These are phyloP conservation scores for Polia nebulosa DNA, from an alignment of 2,888 invertebrate genomes.

Conservation along the genomic window DNA sequence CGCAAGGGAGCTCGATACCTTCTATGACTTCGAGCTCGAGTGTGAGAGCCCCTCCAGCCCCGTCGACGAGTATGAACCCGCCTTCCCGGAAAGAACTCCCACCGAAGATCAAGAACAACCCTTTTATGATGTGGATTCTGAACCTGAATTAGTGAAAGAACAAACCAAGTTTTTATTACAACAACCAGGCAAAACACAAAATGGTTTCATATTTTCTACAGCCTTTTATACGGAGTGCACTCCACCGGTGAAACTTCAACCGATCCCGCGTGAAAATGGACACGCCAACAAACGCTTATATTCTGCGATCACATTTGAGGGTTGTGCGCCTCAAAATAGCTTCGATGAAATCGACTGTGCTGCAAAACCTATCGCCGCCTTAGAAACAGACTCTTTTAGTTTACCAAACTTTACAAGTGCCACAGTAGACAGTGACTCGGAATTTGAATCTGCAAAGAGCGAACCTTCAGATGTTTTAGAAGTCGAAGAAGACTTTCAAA, in stretches of 20 bases:
- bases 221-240: conserved; percentile 82
- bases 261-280: conserved; percentile 85
- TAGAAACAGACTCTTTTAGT: conserved; percentile 74
- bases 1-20: conserved; percentile 90
- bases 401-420: conserved; percentile 72
- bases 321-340: conserved; percentile 85
- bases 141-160: conserved; percentile 88
- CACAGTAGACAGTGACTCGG: conserved; percentile 85
- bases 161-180: conserved; percentile 79
- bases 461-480: conserved; percentile 83
- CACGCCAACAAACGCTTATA: conserved; percentile 84
- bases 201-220: conserved; percentile 87
- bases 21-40: conserved; percentile 92
- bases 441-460: conserved; percentile 88
- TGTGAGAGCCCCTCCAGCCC: conserved; percentile 94
- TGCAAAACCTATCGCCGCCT: conserved; percentile 64
- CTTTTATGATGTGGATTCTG: conserved; percentile 67
- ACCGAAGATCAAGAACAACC: conserved; percentile 73
- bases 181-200: conserved; percentile 88
- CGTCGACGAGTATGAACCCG: conserved; percentile 90
- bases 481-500: conserved; percentile 74
- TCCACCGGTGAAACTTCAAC: conserved; percentile 86
- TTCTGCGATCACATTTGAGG: conserved; percentile 88
- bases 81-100: conserved; percentile 89
- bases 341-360: conserved; percentile 83